Evolutionary conservation across 2,113 vertebrate species (phyloP), one percentile per base, ranked within the genome.

Genomic region (Nothoprocta perdicaria): DNA sequence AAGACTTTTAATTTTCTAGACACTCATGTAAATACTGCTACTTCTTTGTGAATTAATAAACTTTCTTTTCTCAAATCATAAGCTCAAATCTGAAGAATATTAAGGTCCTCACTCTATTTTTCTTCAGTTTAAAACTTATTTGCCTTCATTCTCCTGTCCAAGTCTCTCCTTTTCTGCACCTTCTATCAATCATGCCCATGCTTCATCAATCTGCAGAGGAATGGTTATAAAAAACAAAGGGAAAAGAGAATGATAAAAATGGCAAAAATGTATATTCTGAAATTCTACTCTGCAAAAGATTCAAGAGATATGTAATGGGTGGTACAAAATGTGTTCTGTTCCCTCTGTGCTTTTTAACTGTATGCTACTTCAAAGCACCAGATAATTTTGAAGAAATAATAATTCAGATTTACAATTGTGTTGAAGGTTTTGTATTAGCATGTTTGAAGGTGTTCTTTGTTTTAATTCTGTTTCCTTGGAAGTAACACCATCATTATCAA

Each of bases 381-480:
- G 26, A 7, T 53, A 19, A 16, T 89, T 96, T 84, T 63, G 55
- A 87, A 41, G 43, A 79, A 88, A 62, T 2, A 35, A 8, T n/a
- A 27, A 41, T 15, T 40, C 33, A 52, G 43, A 92, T 90, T 95
- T 94, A 89, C 43, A 89, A 89, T 61, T 48, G 21, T 22, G 72
- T 79, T 86, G 60, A 3, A 26, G 52, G 67, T 73, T 86, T 83
- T 80, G 78, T 66, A 66, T 46, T 43, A 63, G 50, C 57, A 67
- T 83, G 48, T 43, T 63, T 71, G 19, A 92, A 92, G 29, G 4
- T 55, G 5, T 77, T 80, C 41, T 48, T 91, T 92, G 65, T 90
- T 93, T 95, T 58, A 58, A 48, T 80, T 75, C 35, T 0, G 5
- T 94, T 95, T 93, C 80, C 63, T 92, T 89, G 72, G 79, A 82